Base-by-base conservation (phyloP, 2,888 invertebrate genomes). In the Tipula confusa region DNA sequence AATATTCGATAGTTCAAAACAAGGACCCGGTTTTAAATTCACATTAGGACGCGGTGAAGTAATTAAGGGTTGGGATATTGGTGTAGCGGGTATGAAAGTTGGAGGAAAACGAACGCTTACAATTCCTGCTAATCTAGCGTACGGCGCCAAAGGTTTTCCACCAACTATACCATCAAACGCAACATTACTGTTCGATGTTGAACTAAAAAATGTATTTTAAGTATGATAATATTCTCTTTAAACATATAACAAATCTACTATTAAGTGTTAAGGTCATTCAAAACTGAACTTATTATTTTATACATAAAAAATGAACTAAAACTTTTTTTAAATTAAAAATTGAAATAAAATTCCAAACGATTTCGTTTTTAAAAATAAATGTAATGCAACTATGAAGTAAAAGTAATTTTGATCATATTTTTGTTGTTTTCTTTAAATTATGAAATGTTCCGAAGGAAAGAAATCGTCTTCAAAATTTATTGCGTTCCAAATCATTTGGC, bases 21-120 rank as follows among this genome's bases (percentile, higher is more conserved):
- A 93, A 85, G 97, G 97, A 0, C 93, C 94, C 24, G 97, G 97
- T 0, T 97, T 97, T 89, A 94, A 94, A 89, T 97, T 98, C 90
- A 91, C 93, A 29, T 90, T 98, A 13, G 97, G 97, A 0, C 92
- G 92, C 82, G 94, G 94, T 85, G 96, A 97, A 88, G 97, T 97
- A 0, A 97, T 98, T 87, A 93, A 94, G 86, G 97, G 96, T 13
- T 97, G 97, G 97, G 97, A 98, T 87, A 90, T 94, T 43, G 98
- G 97, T 83, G 91, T 97, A n/a, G 90, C 90, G 64, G 97, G 98
- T 82, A 98, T 98, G 98, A 97, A 96, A 90, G 94, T 97, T 84
- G 98, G 98, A 36, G 98, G 97, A 86, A 97, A 96, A 89, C 92
- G 98, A 88, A 93, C 93, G 87, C 93, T 98, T 83, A 92, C 92